These are phyloP conservation scores for Otus scops DNA, from an alignment of 2,797 vertebrate genomes.

Conservation along the genomic window DNA sequence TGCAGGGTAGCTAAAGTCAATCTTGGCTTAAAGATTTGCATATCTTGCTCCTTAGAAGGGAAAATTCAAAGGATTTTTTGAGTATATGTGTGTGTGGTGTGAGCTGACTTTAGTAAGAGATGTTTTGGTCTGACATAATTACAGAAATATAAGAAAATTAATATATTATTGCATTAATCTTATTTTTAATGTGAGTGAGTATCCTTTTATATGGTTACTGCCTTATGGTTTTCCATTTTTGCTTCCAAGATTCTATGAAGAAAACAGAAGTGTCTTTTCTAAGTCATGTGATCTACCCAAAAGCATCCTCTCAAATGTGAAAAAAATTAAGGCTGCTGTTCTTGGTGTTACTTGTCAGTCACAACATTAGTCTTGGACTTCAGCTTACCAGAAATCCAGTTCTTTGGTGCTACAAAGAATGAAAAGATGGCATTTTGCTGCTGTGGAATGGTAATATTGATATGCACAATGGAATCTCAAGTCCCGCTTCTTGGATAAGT, in stretches of 20 bases:
- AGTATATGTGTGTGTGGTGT: neutral
- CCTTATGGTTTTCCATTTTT: conserved; percentile 13
- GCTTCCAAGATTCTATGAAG: conserved; percentile 37
- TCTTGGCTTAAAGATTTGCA: neutral
- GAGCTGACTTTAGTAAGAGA: neutral
- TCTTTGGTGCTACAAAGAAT: conserved; percentile 37
- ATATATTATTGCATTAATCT: neutral
- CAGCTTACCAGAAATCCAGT: conserved; percentile 25
- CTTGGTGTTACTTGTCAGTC: conserved; percentile 39
- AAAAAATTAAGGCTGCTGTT: conserved; percentile 44
- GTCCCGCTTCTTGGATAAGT: conserved; percentile 1
- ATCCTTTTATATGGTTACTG: conserved; percentile 24
- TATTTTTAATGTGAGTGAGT: neutral
- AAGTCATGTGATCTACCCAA: conserved; percentile 37
- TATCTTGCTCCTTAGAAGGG: neutral
- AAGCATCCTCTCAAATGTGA: conserved; percentile 18
- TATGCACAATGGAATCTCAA: conserved; percentile 42
- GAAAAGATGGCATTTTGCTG: conserved; percentile 21
- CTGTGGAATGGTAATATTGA: neutral
- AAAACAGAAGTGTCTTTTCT: conserved; percentile 25
- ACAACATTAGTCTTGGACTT: conserved; percentile 48
- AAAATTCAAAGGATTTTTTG: neutral
- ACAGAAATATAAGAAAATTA: conserved; percentile 19
- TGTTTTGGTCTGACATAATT: neutral
- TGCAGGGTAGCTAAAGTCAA: neutral